Base-by-base conservation (phyloP, 2,888 invertebrate species). In the Clostera curtula region DNA sequence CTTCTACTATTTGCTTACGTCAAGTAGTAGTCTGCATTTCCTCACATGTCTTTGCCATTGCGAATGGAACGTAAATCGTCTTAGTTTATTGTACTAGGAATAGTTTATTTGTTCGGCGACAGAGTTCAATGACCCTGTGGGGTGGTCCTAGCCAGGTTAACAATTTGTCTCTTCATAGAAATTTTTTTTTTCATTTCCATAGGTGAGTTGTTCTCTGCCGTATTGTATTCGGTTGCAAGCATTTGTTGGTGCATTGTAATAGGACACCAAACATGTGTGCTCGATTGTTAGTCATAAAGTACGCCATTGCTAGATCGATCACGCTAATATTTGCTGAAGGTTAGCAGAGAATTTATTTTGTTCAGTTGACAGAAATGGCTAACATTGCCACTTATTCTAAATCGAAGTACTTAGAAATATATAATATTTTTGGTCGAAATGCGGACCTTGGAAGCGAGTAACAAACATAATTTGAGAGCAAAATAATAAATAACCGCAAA, bases 51-150 rank as follows among this genome's bases (percentile, higher is more conserved):
- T 44, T 35, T 43, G 47, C 49, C 56, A 51, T 62, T 58, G 56
- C 59, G 48, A 55, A 52, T 56, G 57, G 52, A 51, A 57, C 58
- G 58, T 69, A 65, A 73, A 71, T 60, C 52, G 56, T 49, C 42
- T 43, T 29, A 32, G 26, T 24, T 15, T n/a, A 4, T 15, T 32
- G 34, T 49, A 55, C 53, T 56, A 50, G 58, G 58, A 66, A 61
- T 61, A 59, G 63, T 69, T 66, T 64, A 60, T 63, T 65, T 53
- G 58, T 60, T 52, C 57, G 51, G 42, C 3, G 18, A 3, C 18
- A 40, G 52, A 52, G 64, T 64, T 70, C 66, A 56, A 56, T 43
- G 65, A 32, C 56, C 61, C 58, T 35, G 33, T 54, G 40, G 58
- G 66, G 68, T 70, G 69, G 66, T 65, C 63, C 43, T 40, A 40